A percentile compares a stretch with the other conserved stretches of the same genome.
These are phyloP conservation scores for Camptogramma bilineatum DNA, from an alignment of 2,888 invertebrate species.

Conservation along the genomic window DNA sequence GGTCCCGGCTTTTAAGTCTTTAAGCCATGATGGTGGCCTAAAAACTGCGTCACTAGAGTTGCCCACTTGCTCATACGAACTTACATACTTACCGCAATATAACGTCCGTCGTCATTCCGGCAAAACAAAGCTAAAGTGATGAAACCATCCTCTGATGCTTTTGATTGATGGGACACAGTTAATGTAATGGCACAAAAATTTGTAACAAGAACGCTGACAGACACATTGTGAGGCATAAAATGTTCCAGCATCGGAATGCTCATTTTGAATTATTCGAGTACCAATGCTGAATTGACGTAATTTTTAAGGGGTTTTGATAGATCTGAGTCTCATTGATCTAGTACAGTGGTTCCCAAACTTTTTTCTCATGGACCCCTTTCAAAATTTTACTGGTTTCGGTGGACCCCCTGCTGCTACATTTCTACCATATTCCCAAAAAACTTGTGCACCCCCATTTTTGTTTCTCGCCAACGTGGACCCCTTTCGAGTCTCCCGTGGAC, in stretches of 20 bases:
- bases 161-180: conserved; percentile 59
- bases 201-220: conserved; percentile 40
- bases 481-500: too few species aligned
- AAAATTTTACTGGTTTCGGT: too few species aligned
- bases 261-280: conserved; percentile 10
- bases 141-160: conserved; percentile 54
- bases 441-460: too few species aligned
- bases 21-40: too few species aligned
- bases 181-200: conserved; percentile 46
- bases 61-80: too few species aligned
- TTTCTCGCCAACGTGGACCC: too few species aligned
- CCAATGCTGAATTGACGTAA: conserved; percentile 3
- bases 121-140: conserved; percentile 44
- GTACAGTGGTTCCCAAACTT: too few species aligned
- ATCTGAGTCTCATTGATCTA: background rate
- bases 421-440: too few species aligned
- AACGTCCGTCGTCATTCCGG: background rate
- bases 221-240: conserved; percentile 26
- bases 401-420: too few species aligned
- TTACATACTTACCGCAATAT: background rate
- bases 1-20: too few species aligned
- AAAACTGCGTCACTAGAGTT: too few species aligned
- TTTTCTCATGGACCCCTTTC: too few species aligned
- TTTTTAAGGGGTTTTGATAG: background rate
- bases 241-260: conserved; percentile 16